Percentiles rank a stretch among this genome's conserved stretches.
Conservation (phyloP, 1,140 invertebrate species). For the Caenorhabditis brenneri region DNA sequence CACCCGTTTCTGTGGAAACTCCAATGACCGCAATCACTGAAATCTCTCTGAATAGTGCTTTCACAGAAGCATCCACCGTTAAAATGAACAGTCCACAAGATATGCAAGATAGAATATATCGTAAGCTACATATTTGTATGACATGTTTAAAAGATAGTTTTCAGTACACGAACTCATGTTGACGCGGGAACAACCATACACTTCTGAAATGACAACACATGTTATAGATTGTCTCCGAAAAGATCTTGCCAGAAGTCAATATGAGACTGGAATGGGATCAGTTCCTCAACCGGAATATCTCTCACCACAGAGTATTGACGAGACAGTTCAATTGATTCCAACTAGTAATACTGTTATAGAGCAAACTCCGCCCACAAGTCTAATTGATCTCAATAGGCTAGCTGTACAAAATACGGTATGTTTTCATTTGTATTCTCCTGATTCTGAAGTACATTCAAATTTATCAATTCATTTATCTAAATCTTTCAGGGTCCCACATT, state of each 20-base stretch:
- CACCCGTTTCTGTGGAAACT: neutral
- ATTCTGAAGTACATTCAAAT: neutral
- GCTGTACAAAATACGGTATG: slow-evolving; percentile 13
- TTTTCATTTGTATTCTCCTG: neutral
- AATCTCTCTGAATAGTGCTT: neutral
- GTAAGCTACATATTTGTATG: neutral
- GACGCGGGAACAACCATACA: neutral
- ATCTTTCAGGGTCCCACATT: slow-evolving; percentile 12
- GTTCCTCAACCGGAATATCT: slow-evolving; percentile 17
- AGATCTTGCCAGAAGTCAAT: neutral
- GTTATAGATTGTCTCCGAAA: neutral
- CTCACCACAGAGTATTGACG: neutral
- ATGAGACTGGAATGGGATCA: neutral
- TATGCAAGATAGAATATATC: slow-evolving; percentile 5
- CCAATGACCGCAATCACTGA: slow-evolving; percentile 5
- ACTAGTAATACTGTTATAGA: neutral
- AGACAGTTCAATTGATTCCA: neutral
- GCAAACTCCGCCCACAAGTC: neutral
- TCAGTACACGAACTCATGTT: slow-evolving; percentile 26
- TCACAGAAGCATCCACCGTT: neutral
- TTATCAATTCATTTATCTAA: neutral
- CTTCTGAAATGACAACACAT: neutral
- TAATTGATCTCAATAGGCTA: neutral
- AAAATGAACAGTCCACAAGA: neutral
- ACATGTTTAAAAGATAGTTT: neutral